Conservation (phyloP, 2,888 invertebrate genomes). For the Volucella zonaria region DNA sequence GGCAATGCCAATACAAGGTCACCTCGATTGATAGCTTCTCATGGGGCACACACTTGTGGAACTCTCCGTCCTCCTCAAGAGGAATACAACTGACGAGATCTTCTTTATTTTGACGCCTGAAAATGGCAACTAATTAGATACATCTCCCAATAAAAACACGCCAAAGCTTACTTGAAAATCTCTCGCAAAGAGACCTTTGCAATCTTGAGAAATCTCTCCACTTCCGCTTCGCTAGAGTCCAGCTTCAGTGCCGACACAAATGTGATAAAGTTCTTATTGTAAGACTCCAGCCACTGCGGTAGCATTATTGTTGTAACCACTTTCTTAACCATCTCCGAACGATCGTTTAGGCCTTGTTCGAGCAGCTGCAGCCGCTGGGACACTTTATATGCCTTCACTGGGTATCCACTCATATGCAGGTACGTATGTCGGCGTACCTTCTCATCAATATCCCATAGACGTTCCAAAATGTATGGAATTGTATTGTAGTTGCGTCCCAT, state of each 20-base stretch:
- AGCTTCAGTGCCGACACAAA: constrained; percentile 90
- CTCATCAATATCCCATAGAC: constrained; percentile 90
- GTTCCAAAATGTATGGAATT: constrained; percentile 87
- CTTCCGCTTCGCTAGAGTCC: constrained; percentile 86
- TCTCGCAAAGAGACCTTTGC: constrained; percentile 84
- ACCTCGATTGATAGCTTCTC: constrained; percentile 84
- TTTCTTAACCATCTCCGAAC: constrained; percentile 83
- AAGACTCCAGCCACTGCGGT: constrained; percentile 89
- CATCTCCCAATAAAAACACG: not conserved
- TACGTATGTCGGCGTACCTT: constrained; percentile 86
- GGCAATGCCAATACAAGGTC: constrained; percentile 86
- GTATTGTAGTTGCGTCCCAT: constrained; percentile 89
- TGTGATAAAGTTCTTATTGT: constrained; percentile 87
- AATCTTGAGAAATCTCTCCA: constrained; percentile 85
- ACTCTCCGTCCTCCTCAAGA: constrained; percentile 80
- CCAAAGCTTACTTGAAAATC: constrained; percentile 84
- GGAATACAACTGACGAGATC: constrained; percentile 82
- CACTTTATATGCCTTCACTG: constrained; percentile 84
- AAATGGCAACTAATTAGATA: constrained; percentile 63
- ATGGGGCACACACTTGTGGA: constrained; percentile 83
- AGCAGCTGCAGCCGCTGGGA: constrained; percentile 86
- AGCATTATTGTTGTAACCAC: constrained; percentile 84
- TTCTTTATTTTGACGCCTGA: constrained; percentile 80
- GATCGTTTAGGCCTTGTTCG: constrained; percentile 86
- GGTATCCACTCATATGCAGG: constrained; percentile 83